phyloP scores from a whole-genome alignment of 2,797 vertebrate species.

The Tenualosa ilisha region DNA sequence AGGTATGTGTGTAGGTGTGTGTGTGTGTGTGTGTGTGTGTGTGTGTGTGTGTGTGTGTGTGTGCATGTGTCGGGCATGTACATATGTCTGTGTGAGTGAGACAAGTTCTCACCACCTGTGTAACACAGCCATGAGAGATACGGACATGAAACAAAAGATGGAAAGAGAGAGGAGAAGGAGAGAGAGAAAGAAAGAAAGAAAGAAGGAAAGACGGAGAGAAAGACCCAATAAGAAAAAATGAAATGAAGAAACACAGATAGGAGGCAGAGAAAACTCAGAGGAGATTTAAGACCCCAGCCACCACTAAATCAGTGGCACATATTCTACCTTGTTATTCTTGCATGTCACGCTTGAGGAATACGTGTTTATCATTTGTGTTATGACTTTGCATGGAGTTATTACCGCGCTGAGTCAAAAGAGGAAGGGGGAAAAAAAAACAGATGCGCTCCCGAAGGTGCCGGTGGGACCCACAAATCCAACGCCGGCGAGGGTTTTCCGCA shows the following conservation, averaged over 20 bases:
- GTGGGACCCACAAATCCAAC: slow-evolving; percentile 71
- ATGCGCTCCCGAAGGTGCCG: slow-evolving; percentile 69
- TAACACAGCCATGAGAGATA: background rate
- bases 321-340: slow-evolving; percentile 76
- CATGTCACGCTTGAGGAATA: slow-evolving; percentile 74
- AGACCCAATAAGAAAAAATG: slow-evolving; percentile 35
- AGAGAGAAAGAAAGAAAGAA: slow-evolving; percentile 18
- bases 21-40: background rate
- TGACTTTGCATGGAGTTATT: slow-evolving; percentile 78
- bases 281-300: slow-evolving; percentile 71
- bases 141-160: background rate
- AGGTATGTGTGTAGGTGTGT: background rate
- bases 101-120: slow-evolving; percentile 8
- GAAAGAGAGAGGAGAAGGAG: background rate
- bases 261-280: slow-evolving; percentile 41
- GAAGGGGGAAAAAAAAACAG: slow-evolving; percentile 69
- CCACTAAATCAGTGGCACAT: slow-evolving; percentile 72
- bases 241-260: slow-evolving; percentile 40
- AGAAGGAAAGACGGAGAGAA: slow-evolving; percentile 22
- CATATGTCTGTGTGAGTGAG: background rate
- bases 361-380: slow-evolving; percentile 82
- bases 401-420: slow-evolving; percentile 63
- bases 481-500: slow-evolving; percentile 35
- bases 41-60: background rate
- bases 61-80: background rate